Evolutionary conservation across 1,140 invertebrate genomes (phyloP), one percentile per base, ranked within the genome.

Genomic region (Drosophila pectinifera): DNA sequence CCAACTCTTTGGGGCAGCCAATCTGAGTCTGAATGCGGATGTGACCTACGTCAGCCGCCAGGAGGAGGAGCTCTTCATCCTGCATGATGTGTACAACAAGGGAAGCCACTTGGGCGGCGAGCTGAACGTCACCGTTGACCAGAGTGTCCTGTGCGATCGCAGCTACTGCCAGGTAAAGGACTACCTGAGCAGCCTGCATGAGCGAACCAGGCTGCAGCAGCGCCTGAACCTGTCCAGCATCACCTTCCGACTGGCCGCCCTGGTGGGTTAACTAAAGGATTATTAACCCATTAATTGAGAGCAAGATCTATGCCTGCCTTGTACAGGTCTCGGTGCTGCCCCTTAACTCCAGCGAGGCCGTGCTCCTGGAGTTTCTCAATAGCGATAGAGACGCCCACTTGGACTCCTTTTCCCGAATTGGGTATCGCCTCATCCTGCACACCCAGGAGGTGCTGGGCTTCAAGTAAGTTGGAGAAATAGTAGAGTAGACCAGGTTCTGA

Each of bases 61-160:
- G 20, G 31, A 26, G 3, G 36, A 46, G 38, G 34, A 68, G 5
- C 3, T 54, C 3, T 90, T 75, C 26, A 65, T 64, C 2, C 62
- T 86, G 13, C 80, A 83, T 13, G 91, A 92, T 86, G 80, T 91
- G 8, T 92, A 92, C 51, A 92, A 90, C 18, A 82, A 79, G 13
- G 91, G 91, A n/a, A 81, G 78, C 10, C 69, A 82, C 42, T 36
- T 90, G 46, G 91, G 91, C 11, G 91, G 91, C 0, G 14, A 62
- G 20, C 43, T 92, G 1, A 92, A 92, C 51, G 64, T 92, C 36
- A 92, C 91, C 5, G 31, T 82, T 1, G 90, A 92, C 73, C 86
- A 73, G 54, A 78, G 73, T 63, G 24, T 92, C 4, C 28, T 38
- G 6, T 92, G 91, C 56, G 76, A 76, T 54, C 20, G 2, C 0